Conservation (phyloP, 2,113 vertebrate genomes). For the Pantherophis guttatus region DNA sequence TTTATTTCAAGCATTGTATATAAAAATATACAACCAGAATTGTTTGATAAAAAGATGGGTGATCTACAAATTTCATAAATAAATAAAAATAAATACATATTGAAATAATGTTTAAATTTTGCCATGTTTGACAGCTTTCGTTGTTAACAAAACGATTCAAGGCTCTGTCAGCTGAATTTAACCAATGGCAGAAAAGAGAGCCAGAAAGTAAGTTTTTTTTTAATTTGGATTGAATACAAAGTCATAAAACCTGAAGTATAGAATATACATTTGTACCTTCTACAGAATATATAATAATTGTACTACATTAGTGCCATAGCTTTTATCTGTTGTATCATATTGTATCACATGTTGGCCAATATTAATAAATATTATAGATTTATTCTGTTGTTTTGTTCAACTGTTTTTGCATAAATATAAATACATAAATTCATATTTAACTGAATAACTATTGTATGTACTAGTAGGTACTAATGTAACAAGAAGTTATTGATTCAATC, state of each 20-base stretch:
- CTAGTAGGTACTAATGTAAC: background rate
- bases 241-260: background rate
- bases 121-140: conserved; percentile 55
- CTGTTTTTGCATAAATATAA: background rate
- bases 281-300: background rate
- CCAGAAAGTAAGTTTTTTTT: conserved; percentile 67
- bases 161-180: conserved; percentile 52
- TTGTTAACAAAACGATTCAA: conserved; percentile 53
- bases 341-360: background rate
- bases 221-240: background rate
- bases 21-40: background rate
- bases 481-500: background rate
- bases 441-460: background rate
- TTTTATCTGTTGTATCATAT: background rate
- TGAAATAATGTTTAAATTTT: conserved; percentile 39
- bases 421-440: background rate
- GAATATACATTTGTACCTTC: background rate
- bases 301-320: background rate
- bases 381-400: background rate
- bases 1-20: background rate
- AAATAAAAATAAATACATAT: background rate
- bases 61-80: background rate
- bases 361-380: background rate
- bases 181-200: conserved; percentile 52
- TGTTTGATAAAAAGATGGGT: background rate